Base-by-base conservation (phyloP, 2,113 vertebrate genomes). In the Psittacula cyanocephala region DNA sequence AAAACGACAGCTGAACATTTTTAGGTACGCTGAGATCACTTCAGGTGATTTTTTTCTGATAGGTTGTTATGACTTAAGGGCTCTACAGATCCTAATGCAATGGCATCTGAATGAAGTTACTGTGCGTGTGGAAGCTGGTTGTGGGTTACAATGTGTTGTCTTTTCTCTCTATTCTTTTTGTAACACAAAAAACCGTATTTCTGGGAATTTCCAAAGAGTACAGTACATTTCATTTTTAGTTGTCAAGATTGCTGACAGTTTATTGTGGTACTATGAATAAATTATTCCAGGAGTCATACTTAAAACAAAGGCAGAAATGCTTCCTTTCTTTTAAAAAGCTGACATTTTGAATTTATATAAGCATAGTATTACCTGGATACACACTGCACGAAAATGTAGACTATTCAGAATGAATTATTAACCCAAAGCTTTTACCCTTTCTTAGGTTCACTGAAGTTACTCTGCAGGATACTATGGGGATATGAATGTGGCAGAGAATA, bases 241-340 rank as follows among this genome's bases (percentile, higher is more conserved):
- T 97, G 95, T 97, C 97, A 96, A 41, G 89, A 41, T 53, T 81
- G 84, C 69, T 97, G 96, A 93, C 94, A 95, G 84, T 82, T 91
- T 81, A 91, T 70, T 88, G 85, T 65, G 57, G 44, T 93, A 91
- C 67, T 25, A 44, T 72, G 95, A 93, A 97, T 97, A 96, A 95
- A 95, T 97, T 97, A 96, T 97, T 96, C 57, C 71, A 80, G 37
- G 31, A 35, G 81, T 97, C 83, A 81, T 27, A 46, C 62, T 81
- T 95, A 94, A 96, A 96, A 93, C 62, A 96, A 91, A 92, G 59
- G 52, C 59, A 85, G 41, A 92, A 82, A 88, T 63, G 16, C 17
- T 72, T 69, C 5, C 0, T 27, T 41, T 63, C 52, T 86, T 31
- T 63, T 60, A 43, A 24, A 17, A 81, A 77, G 31, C 77, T 96